Conservation (phyloP, 2,797 vertebrate species). For the Ctenochaetus hawaiiensis region DNA sequence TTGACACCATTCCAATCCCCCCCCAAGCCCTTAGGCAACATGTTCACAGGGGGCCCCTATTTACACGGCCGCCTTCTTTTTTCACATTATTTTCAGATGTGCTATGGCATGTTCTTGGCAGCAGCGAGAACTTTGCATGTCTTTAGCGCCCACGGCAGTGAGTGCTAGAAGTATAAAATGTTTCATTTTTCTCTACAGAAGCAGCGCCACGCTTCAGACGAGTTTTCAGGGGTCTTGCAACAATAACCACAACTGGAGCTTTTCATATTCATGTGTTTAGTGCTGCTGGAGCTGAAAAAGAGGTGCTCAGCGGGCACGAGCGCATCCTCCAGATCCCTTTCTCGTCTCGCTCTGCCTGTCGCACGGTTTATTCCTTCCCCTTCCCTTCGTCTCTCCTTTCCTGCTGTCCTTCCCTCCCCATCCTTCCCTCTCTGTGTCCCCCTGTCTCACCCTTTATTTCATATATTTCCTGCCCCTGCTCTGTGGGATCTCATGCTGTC, state of each 20-base stretch:
- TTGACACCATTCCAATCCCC: conserved; percentile 50
- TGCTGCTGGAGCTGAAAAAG: conserved; percentile 47
- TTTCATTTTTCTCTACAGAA: conserved; percentile 46
- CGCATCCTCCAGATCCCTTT: conserved; percentile 37
- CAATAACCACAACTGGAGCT: conserved; percentile 32
- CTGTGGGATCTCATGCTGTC: conserved; percentile 37
- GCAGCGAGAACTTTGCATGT: conserved; percentile 53
- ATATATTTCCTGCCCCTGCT: conserved; percentile 22
- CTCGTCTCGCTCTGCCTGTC: conserved; percentile 20
- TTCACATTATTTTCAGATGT: conserved; percentile 64
- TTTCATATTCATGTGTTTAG: conserved; percentile 58
- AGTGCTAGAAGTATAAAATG: conserved; percentile 33
- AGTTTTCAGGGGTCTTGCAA: conserved; percentile 37
- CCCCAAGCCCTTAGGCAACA: conserved; percentile 46
- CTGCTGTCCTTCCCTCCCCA: conserved; percentile 4
- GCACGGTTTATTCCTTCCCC: conserved; percentile 20
- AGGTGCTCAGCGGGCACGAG: conserved; percentile 44
- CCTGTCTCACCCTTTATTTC: conserved; percentile 15
- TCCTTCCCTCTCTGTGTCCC: conserved; percentile 2
- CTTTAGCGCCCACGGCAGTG: conserved; percentile 52
- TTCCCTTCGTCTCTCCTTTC: neutral
- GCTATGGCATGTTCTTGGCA: conserved; percentile 62
- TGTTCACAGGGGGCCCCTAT: conserved; percentile 55
- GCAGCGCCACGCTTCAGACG: conserved; percentile 41
- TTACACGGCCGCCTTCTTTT: conserved; percentile 52